Evolutionary conservation across 2,113 vertebrate species (phyloP).

Genomic region (Scomber colias): DNA sequence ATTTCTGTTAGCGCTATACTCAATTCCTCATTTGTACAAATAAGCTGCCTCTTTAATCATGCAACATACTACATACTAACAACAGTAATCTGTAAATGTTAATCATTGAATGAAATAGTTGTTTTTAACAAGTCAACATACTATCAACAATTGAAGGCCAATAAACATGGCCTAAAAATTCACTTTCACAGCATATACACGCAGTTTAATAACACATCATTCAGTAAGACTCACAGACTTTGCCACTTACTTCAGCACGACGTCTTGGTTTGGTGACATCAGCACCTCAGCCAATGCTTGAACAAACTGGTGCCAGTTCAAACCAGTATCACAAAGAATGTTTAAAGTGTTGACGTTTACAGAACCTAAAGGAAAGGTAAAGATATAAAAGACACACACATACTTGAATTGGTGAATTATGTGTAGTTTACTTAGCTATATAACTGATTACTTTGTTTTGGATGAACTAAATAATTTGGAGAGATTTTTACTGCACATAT

Average conservation of each 20-base stretch:
- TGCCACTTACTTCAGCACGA: conserved; percentile 65
- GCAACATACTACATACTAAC: too few species aligned
- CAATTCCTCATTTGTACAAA: background rate
- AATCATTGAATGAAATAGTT: too few species aligned
- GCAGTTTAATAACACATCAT: background rate
- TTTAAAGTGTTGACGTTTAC: background rate
- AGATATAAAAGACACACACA: background rate
- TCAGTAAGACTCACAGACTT: background rate
- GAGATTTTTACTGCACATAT: background rate
- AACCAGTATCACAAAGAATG: conserved; percentile 58
- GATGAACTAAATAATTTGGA: background rate
- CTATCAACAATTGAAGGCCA: background rate
- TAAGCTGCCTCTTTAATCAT: background rate
- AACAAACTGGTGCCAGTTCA: conserved; percentile 68
- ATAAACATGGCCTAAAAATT: background rate
- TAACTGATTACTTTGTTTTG: background rate
- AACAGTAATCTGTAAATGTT: too few species aligned
- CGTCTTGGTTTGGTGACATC: conserved; percentile 44
- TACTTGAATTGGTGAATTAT: background rate
- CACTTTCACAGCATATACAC: background rate
- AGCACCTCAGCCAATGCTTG: conserved; percentile 31
- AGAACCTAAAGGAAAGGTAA: conserved; percentile 58
- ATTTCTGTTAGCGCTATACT: background rate
- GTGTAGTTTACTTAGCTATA: background rate
- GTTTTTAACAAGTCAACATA: background rate